A percentile compares a stretch with the other conserved stretches of the same genome.
phyloP scores from a whole-genome alignment of 2,888 invertebrate species.

The Pecten maximus region DNA sequence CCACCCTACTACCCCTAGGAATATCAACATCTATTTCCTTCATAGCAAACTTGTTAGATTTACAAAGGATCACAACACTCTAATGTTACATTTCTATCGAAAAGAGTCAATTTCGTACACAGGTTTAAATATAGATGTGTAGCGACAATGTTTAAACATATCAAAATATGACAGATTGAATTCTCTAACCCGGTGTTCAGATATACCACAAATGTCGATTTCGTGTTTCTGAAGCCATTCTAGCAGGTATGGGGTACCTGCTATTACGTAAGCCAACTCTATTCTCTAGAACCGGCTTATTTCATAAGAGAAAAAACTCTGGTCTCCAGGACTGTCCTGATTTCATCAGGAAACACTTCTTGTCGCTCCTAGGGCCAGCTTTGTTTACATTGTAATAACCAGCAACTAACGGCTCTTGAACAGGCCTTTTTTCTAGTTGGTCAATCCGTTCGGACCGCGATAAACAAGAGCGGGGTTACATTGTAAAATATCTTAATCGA shows the following conservation, averaged over 20 bases:
- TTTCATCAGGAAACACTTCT: no score
- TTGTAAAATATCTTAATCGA: no score
- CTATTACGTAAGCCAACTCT: no score
- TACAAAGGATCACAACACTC: background rate
- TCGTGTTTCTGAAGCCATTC: background rate
- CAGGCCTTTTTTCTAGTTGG: no score
- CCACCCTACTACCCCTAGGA: background rate
- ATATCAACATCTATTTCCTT: background rate
- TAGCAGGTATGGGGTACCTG: background rate
- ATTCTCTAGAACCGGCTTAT: no score
- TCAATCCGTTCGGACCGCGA: no score
- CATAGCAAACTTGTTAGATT: background rate
- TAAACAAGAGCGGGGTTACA: no score
- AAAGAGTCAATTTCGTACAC: background rate
- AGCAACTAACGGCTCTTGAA: no score
- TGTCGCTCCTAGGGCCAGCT: no score
- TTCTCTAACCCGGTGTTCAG: slow-evolving; percentile 41
- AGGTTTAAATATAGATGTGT: background rate
- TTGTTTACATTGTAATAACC: no score
- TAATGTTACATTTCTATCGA: background rate
- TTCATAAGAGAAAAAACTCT: no score
- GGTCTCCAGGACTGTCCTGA: no score
- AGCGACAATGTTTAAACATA: background rate
- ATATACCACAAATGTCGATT: slow-evolving; percentile 30
- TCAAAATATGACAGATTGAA: background rate